A percentile compares a stretch with the other conserved stretches of the same genome.
Conservation (phyloP, 2,113 vertebrate species). For the Podilymbus podiceps region DNA sequence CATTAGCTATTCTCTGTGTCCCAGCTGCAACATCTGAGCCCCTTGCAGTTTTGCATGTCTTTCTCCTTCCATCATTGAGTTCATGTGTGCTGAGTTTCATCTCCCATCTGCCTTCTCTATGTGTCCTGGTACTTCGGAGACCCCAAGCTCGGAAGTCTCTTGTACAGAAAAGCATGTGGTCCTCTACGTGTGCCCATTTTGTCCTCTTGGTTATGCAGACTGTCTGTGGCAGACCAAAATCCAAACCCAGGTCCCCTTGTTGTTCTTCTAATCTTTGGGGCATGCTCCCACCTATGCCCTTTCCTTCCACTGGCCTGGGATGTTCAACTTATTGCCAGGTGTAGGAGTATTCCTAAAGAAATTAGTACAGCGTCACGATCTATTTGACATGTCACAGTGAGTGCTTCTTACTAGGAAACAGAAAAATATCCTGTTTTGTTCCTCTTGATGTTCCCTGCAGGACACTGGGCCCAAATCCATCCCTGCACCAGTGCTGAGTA, state of each 20-base stretch:
- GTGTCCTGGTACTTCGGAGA: not conserved
- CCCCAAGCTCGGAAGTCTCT: not conserved
- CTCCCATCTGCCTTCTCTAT: not conserved
- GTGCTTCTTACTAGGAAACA: not conserved
- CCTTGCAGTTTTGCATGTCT: not conserved
- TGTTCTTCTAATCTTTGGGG: not conserved
- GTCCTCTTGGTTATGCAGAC: not conserved
- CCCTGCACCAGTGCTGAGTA: not conserved
- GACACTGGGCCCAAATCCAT: not conserved
- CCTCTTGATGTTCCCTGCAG: not conserved
- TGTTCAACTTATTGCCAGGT: not conserved
- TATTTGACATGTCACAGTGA: not conserved
- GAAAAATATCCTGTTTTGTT: not conserved
- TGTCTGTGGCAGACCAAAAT: not conserved
- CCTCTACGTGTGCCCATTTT: fast-evolving
- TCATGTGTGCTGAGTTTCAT: not conserved
- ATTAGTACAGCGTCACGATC: not conserved
- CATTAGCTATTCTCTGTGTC: not conserved
- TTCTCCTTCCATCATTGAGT: not conserved
- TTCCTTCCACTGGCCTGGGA: not conserved
- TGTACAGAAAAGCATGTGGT: not conserved
- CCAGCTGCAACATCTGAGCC: not conserved
- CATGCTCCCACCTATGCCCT: not conserved
- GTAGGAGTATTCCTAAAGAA: not conserved
- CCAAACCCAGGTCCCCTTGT: not conserved